A percentile compares a stretch with the other conserved stretches of the same genome.
These are phyloP conservation scores for Aphidius colemani DNA, from an alignment of 2,888 invertebrate genomes.

Conservation along the genomic window DNA sequence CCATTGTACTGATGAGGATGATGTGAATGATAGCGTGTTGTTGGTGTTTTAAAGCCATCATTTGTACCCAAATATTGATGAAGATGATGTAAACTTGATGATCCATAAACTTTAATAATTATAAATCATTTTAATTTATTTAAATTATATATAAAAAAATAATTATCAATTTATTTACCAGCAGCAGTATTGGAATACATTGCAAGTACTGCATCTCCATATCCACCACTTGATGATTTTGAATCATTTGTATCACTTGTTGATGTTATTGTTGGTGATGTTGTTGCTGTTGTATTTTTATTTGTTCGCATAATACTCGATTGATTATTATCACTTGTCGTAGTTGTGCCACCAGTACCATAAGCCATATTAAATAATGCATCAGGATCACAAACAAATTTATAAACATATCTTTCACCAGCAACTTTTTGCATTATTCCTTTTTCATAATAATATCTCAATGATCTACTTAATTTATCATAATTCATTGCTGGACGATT, in stretches of 20 bases:
- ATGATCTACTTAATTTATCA: slow-evolving; percentile 89
- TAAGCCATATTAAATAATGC: slow-evolving; percentile 86
- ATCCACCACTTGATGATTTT: slow-evolving; percentile 43
- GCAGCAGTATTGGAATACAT: slow-evolving; percentile 53
- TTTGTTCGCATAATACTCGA: slow-evolving; percentile 42
- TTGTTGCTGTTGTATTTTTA: slow-evolving; percentile 40
- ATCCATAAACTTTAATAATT: slow-evolving; percentile 45
- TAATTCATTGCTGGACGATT: slow-evolving; percentile 98
- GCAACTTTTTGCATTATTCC: slow-evolving; percentile 99
- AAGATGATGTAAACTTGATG: slow-evolving; percentile 53
- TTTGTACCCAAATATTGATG: slow-evolving; percentile 54
- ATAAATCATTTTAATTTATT: neutral
- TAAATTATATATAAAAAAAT: neutral
- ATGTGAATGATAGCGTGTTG: slow-evolving; percentile 49
- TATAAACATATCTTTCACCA: slow-evolving; percentile 94
- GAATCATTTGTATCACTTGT: slow-evolving; percentile 42
- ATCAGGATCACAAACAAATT: slow-evolving; percentile 94
- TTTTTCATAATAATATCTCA: slow-evolving; percentile 96
- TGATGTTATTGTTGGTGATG: slow-evolving; percentile 25
- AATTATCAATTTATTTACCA: slow-evolving; percentile 34
- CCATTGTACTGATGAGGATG: slow-evolving; percentile 48
- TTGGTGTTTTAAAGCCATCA: slow-evolving; percentile 51
- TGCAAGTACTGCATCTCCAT: slow-evolving; percentile 52
- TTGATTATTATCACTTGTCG: slow-evolving; percentile 38
- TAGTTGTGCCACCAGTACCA: slow-evolving; percentile 53